Conservation (phyloP, 37 sponge, comb jelly and placozoan species). For the Spongilla lacustris region DNA sequence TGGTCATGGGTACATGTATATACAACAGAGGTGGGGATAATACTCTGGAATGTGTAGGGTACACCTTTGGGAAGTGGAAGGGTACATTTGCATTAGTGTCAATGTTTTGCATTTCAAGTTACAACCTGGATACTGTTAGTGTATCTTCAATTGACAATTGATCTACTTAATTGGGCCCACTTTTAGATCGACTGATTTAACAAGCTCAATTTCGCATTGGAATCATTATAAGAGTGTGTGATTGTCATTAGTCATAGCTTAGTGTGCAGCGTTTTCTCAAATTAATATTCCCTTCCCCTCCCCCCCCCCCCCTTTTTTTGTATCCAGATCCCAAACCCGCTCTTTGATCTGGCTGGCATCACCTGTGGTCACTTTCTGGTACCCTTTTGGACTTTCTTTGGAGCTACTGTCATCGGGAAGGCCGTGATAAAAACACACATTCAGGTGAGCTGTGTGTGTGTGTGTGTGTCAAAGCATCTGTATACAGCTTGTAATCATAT, state of each 20-base stretch:
- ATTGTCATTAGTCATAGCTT: not conserved
- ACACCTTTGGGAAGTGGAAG: too few species aligned
- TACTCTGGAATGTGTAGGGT: too few species aligned
- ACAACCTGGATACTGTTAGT: too few species aligned
- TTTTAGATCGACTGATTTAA: too few species aligned
- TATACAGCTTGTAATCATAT: not conserved
- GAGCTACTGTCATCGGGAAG: constrained; percentile 97
- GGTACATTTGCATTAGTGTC: too few species aligned
- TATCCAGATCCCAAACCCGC: constrained; percentile 99
- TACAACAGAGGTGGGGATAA: too few species aligned
- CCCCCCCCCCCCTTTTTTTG: not conserved
- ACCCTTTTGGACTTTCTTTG: constrained; percentile 99
- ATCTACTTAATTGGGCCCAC: too few species aligned
- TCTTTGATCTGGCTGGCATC: constrained; percentile 99
- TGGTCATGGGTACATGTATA: too few species aligned
- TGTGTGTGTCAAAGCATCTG: not conserved
- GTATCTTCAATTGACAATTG: too few species aligned
- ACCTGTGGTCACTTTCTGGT: constrained; percentile 99
- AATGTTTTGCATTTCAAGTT: too few species aligned
- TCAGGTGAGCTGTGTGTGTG: constrained; percentile 67
- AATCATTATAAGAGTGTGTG: too few species aligned
- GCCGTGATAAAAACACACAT: constrained; percentile 97
- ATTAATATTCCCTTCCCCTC: not conserved
- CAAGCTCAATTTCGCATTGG: too few species aligned
- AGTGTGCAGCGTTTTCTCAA: not conserved